A percentile compares a stretch with the other conserved stretches of the same genome.
Conservation (phyloP, 2,888 invertebrate species). For the Lasiommata megera region DNA sequence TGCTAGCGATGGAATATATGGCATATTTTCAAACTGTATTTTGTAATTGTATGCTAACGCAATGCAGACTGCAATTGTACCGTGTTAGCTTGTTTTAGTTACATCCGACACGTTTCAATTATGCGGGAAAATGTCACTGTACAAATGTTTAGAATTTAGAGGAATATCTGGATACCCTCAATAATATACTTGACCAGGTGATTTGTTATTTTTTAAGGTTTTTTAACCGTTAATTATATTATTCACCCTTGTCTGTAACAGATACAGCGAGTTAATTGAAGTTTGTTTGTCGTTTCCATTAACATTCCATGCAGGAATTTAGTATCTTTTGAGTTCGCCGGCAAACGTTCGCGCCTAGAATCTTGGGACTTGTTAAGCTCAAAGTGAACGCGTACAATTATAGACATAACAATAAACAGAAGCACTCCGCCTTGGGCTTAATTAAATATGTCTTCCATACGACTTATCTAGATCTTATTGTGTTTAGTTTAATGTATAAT, state of each 20-base stretch:
- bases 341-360: conserved; percentile 22
- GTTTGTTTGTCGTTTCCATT: neutral
- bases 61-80: no score
- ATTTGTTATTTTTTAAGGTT: no score
- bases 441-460: conserved; percentile 31
- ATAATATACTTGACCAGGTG: no score
- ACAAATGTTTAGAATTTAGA: no score
- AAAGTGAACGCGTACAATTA: conserved; percentile 28
- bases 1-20: no score
- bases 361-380: conserved; percentile 31
- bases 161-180: no score
- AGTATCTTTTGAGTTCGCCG: conserved; percentile 15
- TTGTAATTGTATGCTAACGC: no score
- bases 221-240: no score
- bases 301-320: conserved; percentile 12
- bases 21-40: no score
- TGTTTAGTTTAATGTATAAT: conserved; percentile 19
- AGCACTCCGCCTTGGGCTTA: conserved; percentile 23
- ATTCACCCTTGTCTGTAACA: neutral
- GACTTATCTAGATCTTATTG: conserved; percentile 25
- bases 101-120: no score
- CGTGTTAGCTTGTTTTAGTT: no score
- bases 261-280: neutral
- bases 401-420: conserved; percentile 30
- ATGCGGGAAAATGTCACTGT: no score